A percentile compares a stretch with the other conserved stretches of the same genome.
phyloP scores from a whole-genome alignment of 2,113 vertebrate genomes.

The Nicator chloris region DNA sequence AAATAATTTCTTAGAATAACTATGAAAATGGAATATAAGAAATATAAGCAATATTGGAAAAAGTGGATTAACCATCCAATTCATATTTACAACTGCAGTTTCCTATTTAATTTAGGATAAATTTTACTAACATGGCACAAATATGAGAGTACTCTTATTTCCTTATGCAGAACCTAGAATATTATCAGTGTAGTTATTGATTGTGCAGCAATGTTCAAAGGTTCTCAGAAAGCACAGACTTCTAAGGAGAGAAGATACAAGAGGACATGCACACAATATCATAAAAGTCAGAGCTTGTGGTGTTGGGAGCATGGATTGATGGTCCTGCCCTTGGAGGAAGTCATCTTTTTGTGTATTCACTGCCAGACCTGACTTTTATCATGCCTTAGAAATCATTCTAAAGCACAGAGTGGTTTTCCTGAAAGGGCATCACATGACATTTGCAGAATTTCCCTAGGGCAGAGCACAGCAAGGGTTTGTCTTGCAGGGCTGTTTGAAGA shows the following conservation, averaged over 20 bases:
- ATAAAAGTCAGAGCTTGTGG: background rate
- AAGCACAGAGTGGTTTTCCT: background rate
- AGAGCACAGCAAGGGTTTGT: background rate
- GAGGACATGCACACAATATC: background rate
- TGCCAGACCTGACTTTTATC: conserved; percentile 3
- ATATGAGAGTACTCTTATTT: background rate
- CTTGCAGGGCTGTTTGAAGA: background rate
- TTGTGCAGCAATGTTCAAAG: background rate
- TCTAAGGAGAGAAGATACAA: background rate
- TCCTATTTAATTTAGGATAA: background rate
- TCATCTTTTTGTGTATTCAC: background rate
- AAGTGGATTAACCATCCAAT: background rate
- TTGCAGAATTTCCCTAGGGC: conserved; percentile 6
- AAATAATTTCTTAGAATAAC: background rate
- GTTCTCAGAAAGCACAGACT: background rate
- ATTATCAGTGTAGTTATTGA: background rate
- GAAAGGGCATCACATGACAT: conserved; percentile 44
- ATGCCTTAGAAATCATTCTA: background rate
- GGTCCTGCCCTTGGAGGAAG: background rate
- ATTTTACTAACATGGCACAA: background rate
- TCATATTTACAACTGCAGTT: background rate
- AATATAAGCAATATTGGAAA: background rate
- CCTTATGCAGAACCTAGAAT: background rate
- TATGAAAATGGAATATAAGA: background rate
- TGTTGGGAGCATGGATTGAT: background rate